Evolutionary conservation across 2,797 vertebrate species (phyloP).

Genomic region (Tokudaia tokunoshimensis): DNA sequence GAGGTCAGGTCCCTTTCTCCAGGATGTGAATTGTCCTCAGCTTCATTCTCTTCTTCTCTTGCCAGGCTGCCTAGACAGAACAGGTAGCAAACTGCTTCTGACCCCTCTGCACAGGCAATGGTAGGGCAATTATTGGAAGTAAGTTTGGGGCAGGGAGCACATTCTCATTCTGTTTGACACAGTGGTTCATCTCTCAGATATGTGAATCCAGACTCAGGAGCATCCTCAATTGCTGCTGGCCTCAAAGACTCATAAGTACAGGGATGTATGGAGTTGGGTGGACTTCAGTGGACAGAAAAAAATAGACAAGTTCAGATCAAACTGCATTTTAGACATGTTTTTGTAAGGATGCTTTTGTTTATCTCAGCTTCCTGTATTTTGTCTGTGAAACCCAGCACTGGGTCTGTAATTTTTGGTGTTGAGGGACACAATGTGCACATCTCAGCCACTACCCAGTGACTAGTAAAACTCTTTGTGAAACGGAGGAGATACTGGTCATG

Average conservation of each 20-base stretch:
- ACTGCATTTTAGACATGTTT: not conserved
- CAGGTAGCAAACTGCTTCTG: not conserved
- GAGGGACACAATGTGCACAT: fast-evolving
- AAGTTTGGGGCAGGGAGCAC: not conserved
- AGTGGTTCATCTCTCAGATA: not conserved
- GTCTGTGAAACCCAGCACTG: not conserved
- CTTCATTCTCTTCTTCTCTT: not conserved
- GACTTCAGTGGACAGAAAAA: not conserved
- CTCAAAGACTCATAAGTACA: not conserved
- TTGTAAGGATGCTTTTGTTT: not conserved
- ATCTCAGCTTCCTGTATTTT: not conserved
- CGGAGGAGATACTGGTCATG: too few species aligned
- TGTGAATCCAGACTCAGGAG: not conserved
- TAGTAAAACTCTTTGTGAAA: not conserved
- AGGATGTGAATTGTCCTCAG: too few species aligned
- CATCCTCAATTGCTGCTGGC: not conserved
- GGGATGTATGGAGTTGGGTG: too few species aligned
- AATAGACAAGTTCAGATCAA: not conserved
- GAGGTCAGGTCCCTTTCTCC: not conserved
- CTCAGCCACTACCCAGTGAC: not conserved
- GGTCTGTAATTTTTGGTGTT: not conserved
- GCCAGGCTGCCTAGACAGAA: not conserved
- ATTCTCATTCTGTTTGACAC: not conserved
- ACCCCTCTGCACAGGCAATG: not conserved
- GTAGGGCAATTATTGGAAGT: not conserved